These are phyloP conservation scores for Drosophila tristis DNA, from an alignment of 1,140 invertebrate species.

Conservation along the genomic window DNA sequence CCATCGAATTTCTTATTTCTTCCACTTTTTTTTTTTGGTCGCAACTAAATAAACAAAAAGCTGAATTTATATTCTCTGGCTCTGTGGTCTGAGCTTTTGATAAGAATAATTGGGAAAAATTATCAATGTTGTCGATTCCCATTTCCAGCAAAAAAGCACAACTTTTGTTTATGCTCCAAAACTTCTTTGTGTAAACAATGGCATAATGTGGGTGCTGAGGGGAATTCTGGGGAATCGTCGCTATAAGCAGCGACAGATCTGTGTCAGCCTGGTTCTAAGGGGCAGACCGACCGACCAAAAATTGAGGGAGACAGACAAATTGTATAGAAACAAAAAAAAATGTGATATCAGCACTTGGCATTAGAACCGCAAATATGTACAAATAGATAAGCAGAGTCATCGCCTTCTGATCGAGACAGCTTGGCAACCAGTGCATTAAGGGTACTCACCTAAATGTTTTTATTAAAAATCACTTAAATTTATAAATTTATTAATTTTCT, in stretches of 20 bases:
- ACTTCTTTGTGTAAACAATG: constrained; percentile 41
- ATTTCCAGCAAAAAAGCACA: neutral
- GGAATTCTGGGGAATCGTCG: constrained; percentile 21
- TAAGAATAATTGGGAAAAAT: constrained; percentile 43
- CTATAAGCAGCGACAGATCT: constrained; percentile 18
- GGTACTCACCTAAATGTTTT: no score
- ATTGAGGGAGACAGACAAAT: neutral
- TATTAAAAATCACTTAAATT: no score
- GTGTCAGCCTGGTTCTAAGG: constrained; percentile 9
- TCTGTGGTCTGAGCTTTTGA: constrained; percentile 6
- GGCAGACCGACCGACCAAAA: constrained; percentile 1
- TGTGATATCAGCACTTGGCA: constrained; percentile 25
- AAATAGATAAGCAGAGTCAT: no score
- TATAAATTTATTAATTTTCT: no score
- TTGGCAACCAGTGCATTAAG: no score
- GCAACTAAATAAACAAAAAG: constrained; percentile 17
- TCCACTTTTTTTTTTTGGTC: constrained; percentile 2
- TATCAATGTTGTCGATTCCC: constrained; percentile 38
- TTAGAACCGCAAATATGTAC: neutral
- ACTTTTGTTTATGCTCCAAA: constrained; percentile 38
- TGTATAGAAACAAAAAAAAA: neutral
- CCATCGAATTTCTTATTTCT: constrained; percentile 41
- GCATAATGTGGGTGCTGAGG: neutral
- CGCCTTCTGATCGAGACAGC: no score
- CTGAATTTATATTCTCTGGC: neutral